These are phyloP conservation scores for Pantherophis alleghaniensis DNA, from an alignment of 2,797 vertebrate species.

Conservation along the genomic window DNA sequence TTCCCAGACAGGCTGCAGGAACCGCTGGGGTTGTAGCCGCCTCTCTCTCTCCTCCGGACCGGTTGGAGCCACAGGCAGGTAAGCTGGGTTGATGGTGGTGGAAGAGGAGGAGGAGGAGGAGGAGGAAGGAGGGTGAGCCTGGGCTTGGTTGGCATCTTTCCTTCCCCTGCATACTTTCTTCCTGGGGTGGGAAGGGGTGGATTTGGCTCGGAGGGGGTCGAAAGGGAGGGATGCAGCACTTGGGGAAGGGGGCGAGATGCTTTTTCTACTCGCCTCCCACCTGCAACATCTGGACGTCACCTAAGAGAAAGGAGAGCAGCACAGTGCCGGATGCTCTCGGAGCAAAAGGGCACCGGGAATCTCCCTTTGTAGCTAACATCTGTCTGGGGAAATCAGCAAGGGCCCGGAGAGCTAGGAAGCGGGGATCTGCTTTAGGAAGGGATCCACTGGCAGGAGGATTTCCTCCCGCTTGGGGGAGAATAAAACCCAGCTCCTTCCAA, in stretches of 20 bases:
- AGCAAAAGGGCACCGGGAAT: neutral
- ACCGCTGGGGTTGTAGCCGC: neutral
- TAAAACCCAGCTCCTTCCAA: neutral
- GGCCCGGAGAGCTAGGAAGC: neutral
- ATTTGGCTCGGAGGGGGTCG: neutral
- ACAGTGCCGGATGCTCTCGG: neutral
- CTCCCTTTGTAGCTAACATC: neutral
- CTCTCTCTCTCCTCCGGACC: neutral
- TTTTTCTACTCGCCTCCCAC: neutral
- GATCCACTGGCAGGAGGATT: neutral
- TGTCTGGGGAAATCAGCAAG: neutral
- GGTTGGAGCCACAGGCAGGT: neutral
- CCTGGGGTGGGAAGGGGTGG: neutral
- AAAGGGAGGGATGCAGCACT: neutral
- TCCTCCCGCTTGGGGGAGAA: neutral
- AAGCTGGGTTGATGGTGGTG: fast-evolving
- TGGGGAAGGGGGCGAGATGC: neutral
- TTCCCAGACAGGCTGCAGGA: neutral
- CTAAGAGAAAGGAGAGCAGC: neutral
- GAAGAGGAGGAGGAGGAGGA: neutral
- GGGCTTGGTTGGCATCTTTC: neutral
- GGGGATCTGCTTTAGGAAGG: neutral
- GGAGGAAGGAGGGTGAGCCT: neutral
- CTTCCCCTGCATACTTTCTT: neutral
- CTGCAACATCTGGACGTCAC: neutral